Base-by-base conservation (phyloP, 2,797 vertebrate genomes). In the Taenioides sp. region DNA sequence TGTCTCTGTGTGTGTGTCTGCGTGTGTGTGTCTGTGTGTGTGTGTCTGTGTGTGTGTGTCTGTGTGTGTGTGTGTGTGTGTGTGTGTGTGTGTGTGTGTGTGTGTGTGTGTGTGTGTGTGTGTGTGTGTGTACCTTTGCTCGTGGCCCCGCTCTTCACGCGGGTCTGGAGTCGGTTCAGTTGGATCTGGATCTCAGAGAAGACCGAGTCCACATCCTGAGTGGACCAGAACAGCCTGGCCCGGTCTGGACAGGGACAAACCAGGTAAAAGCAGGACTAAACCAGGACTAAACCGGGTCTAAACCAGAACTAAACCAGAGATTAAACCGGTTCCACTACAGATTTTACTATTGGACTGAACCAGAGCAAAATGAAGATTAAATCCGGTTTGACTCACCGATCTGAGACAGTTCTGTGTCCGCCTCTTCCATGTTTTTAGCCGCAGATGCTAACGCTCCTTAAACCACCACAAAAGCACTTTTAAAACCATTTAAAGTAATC, bases 61-160 rank as follows among this genome's bases (percentile, higher is more conserved):
- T 27, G 25, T 27, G 25, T 27, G 25, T 27, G 25, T 27, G 25
- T 27, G 25, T 27, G 25, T 27, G 1, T 27, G 25, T 27, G 25
- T 27, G 2, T 27, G 25, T 27, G 2, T 27, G 2, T 27, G 25
- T 27, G 25, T 27, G 25, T 27, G 1, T 27, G 25, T 27, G 1
- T 27, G 25, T 27, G 25, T 27, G 25, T 27, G 25, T 1, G 25
- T 27, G 25, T 27, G 2, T 27, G 25, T 27, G 2, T 27, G 25
- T 27, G 25, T 27, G 25, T 27, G 25, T 27, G 1, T 27, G 25
- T 74, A 98, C 97, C 96, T 96, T 92, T 86, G 58, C 95, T 92
- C 55, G 95, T 94, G 25, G 96, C 97, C 0, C 92, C 89, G 65
- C 82, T 87, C 90, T 94, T 95, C 77, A 99, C 94, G 63, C 90